Evolutionary conservation across 2,797 vertebrate genomes (phyloP), one percentile per base, ranked within the genome.

Genomic region (Menidia menidia): DNA sequence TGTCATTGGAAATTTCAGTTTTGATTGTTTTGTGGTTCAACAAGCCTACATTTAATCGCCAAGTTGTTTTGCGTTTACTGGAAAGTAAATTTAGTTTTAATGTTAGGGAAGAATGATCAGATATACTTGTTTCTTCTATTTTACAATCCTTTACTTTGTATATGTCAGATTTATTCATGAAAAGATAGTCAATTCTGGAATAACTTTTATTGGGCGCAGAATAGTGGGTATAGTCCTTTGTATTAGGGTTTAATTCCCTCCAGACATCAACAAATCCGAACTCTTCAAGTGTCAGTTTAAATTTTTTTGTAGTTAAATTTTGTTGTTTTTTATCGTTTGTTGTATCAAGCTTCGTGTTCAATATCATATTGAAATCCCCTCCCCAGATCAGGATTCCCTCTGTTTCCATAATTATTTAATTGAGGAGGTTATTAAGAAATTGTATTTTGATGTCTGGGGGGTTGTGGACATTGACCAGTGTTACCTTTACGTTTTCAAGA

Each of bases 41-140:
- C 19, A 50, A 18, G 16, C 47, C 9, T 8, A 35, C 33, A 8
- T 35, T 35, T 35, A 35, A 8, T 8, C 25, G 64, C 69, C 60
- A 63, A n/a, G 33, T 19, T 10, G 55, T 65, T 47, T 60, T 60
- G n/a, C n/a, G n/a, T 60, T 48, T 53, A n/a, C 32, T 59, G 48
- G 0, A 10, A 0, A 19, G 58, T 64, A 7, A 64, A 16, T 5
- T 64, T 64, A 1, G 65, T 19, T 54, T 65, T 2, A 0, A 60
- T 30, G 39, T 35, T 2, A 55, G 54, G 4, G 33, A 4, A 35
- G 4, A 35, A 8, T 71, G 56, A 43, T 68, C 65, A 0, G 25
- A 60, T 43, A 68, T 11, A 18, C 60, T 48, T 1, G 66, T 30
- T 7, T 33, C 16, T 44, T 33, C 4, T 18, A 60, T 72, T 47